Conservation (phyloP, 1,140 invertebrate genomes). For the Gryllus bimaculatus region DNA sequence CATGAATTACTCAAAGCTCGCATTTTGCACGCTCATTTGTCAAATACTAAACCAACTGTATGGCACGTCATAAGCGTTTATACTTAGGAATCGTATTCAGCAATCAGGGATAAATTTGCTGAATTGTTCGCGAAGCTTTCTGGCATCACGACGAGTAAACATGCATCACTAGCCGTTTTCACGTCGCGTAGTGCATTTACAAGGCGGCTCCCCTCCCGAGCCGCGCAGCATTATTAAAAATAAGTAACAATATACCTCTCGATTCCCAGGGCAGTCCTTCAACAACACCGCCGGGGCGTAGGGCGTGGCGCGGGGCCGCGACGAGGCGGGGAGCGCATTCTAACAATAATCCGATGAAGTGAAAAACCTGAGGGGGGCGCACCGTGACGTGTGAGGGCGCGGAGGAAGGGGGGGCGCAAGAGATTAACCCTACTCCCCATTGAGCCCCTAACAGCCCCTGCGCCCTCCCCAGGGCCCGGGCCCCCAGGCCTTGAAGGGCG, state of each 20-base stretch:
- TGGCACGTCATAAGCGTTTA: too few relatives aligned
- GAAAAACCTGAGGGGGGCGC: not conserved
- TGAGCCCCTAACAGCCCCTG: not conserved
- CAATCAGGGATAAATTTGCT: too few relatives aligned
- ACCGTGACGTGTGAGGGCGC: not conserved
- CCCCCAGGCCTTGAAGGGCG: too few relatives aligned
- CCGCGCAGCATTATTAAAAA: not conserved
- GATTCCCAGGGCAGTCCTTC: not conserved
- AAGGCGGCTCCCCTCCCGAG: too few relatives aligned
- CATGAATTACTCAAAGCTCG: too few relatives aligned
- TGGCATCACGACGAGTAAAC: too few relatives aligned
- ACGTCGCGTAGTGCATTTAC: too few relatives aligned
- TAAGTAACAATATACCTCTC: not conserved
- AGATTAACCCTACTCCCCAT: slow-evolving; percentile 1
- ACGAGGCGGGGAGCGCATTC: not conserved
- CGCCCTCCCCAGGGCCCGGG: not conserved
- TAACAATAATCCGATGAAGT: slow-evolving; percentile 1
- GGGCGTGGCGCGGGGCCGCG: not conserved
- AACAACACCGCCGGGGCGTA: not conserved
- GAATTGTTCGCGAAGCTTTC: too few relatives aligned
- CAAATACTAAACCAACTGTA: too few relatives aligned
- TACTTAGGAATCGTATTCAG: too few relatives aligned
- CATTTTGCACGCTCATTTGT: too few relatives aligned
- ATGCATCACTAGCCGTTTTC: too few relatives aligned
- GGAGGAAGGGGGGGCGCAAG: not conserved